phyloP scores from a whole-genome alignment of 92 coral and sea anemone species.

The Phenganax stokvisi region DNA sequence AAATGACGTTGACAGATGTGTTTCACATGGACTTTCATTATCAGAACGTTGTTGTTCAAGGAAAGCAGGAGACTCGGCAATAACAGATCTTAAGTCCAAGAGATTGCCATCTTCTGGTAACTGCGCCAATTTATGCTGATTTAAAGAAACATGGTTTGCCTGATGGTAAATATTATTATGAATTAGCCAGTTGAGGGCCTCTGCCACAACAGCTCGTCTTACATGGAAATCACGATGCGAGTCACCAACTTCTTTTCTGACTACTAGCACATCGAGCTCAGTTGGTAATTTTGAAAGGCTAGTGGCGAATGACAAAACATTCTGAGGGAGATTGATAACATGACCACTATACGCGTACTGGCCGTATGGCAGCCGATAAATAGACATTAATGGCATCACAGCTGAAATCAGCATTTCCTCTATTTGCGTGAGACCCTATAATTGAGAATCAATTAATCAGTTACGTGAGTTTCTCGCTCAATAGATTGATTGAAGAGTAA shows the following conservation, averaged over 20 bases:
- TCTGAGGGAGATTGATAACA: slow-evolving; percentile 14
- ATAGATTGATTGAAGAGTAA: not conserved
- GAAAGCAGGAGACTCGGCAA: not conserved
- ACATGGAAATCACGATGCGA: slow-evolving; percentile 24
- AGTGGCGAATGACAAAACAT: slow-evolving; percentile 17
- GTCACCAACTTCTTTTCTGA: slow-evolving; percentile 18
- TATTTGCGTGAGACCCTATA: slow-evolving; percentile 18
- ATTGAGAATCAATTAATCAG: not conserved
- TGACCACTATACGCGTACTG: slow-evolving; percentile 21
- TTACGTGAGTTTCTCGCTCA: not conserved
- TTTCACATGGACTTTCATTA: slow-evolving; percentile 13
- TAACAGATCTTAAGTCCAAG: not conserved
- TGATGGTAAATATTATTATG: slow-evolving; percentile 18
- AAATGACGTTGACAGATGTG: slow-evolving; percentile 17
- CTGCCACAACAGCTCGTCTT: slow-evolving; percentile 30
- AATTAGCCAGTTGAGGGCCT: slow-evolving; percentile 35
- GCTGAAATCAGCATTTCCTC: slow-evolving; percentile 27
- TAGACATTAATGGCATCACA: slow-evolving; percentile 21
- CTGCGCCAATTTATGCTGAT: slow-evolving; percentile 23
- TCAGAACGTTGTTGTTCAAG: slow-evolving; percentile 14
- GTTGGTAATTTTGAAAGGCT: slow-evolving; percentile 17
- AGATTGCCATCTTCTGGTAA: slow-evolving; percentile 26
- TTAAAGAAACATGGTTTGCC: slow-evolving; percentile 13
- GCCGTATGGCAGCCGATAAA: slow-evolving; percentile 12
- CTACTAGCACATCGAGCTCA: slow-evolving; percentile 4